Evolutionary conservation across 2,888 invertebrate species (phyloP).

Genomic region (Mimachlamys varia): DNA sequence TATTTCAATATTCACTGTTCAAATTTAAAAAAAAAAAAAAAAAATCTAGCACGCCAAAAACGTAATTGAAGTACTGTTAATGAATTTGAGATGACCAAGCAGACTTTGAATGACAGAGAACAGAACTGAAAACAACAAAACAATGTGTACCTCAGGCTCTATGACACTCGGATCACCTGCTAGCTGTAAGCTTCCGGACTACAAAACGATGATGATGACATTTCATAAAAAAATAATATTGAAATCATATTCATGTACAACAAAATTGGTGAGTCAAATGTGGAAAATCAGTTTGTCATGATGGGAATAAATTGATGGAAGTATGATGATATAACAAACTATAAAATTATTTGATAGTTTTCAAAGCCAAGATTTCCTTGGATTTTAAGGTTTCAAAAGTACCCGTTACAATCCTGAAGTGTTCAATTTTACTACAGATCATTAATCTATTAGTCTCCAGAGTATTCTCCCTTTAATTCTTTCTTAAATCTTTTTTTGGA

Average conservation of each 20-base stretch:
- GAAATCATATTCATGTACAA: not conserved
- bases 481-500: too few relatives aligned
- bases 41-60: not conserved
- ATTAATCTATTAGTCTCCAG: too few relatives aligned
- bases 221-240: conserved; percentile 37
- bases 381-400: too few relatives aligned
- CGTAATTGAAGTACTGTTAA: not conserved
- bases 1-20: too few relatives aligned
- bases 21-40: not conserved
- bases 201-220: conserved; percentile 39
- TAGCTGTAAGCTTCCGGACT: conserved; percentile 45
- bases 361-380: too few relatives aligned
- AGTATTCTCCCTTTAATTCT: too few relatives aligned
- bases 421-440: too few relatives aligned
- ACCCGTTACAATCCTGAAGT: too few relatives aligned
- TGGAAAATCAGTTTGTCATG: not conserved
- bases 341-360: too few relatives aligned
- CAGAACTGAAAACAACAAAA: conserved; percentile 16
- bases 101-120: not conserved
- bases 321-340: not conserved
- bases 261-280: not conserved
- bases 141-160: conserved; percentile 52
- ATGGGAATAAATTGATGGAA: not conserved
- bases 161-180: conserved; percentile 52
- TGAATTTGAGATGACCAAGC: not conserved